phyloP scores from a whole-genome alignment of 2,113 vertebrate genomes.

The Dipodomys ordii region DNA sequence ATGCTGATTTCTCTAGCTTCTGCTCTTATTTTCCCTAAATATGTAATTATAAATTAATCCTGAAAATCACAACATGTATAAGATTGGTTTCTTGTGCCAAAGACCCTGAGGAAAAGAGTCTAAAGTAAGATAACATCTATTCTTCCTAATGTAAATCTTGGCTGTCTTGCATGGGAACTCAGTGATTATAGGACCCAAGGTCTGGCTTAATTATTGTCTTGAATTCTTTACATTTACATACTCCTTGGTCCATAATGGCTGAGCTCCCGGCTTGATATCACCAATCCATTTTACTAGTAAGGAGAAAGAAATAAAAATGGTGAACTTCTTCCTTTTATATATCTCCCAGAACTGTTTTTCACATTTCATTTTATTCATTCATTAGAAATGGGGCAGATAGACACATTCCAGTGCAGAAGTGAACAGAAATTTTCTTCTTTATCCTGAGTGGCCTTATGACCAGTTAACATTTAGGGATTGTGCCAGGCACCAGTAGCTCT shows the following conservation, averaged over 20 bases:
- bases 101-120: neutral
- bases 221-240: neutral
- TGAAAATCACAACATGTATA: too few species aligned
- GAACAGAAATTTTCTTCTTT: neutral
- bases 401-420: neutral
- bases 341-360: neutral
- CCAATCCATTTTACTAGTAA: neutral
- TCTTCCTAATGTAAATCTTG: neutral
- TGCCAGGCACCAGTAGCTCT: too few species aligned
- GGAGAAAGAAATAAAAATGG: neutral
- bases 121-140: neutral
- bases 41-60: too few species aligned
- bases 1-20: neutral
- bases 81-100: neutral
- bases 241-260: neutral
- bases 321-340: neutral
- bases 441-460: neutral
- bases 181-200: neutral
- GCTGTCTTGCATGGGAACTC: neutral
- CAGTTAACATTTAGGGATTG: neutral
- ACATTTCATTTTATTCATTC: neutral
- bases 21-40: neutral
- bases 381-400: neutral
- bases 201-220: neutral
- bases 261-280: neutral